phyloP scores from a whole-genome alignment of 2,797 vertebrate species.

The Hypotaenidia okinawae region DNA sequence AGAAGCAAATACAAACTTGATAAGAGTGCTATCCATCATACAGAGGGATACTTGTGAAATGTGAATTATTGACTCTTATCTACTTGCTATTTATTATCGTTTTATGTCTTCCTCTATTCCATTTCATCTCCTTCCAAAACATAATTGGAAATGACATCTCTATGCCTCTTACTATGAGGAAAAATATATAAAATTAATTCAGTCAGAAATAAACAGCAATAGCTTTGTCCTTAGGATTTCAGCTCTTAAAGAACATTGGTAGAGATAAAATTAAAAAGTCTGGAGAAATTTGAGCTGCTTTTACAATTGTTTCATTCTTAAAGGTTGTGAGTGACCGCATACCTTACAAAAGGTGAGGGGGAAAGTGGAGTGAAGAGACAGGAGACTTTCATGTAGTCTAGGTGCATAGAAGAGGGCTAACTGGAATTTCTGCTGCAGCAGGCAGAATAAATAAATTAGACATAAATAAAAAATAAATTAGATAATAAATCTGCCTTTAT shows the following conservation, averaged over 20 bases:
- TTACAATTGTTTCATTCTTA: background rate
- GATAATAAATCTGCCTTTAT: background rate
- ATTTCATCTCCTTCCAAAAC: background rate
- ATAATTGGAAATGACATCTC: conserved; percentile 21
- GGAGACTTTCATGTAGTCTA: background rate
- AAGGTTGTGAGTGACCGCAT: background rate
- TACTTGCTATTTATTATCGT: conserved; percentile 4
- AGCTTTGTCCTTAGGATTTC: conserved; percentile 3
- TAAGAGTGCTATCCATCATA: background rate
- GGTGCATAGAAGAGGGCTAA: background rate
- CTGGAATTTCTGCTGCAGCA: background rate
- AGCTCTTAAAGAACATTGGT: background rate
- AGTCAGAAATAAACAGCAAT: conserved; percentile 3
- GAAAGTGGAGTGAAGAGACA: background rate
- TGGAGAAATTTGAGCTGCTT: background rate
- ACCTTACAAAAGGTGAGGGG: background rate
- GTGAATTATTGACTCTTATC: conserved; percentile 18
- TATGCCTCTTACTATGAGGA: background rate
- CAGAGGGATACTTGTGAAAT: background rate
- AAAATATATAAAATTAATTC: conserved; percentile 16
- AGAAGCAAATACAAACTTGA: background rate
- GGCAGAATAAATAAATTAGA: too few species aligned
- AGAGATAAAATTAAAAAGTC: background rate
- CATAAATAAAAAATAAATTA: too few species aligned
- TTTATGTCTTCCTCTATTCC: conserved; percentile 26